Evolutionary conservation across 2,888 invertebrate species (phyloP).

Genomic region (Amaurobius ferox): DNA sequence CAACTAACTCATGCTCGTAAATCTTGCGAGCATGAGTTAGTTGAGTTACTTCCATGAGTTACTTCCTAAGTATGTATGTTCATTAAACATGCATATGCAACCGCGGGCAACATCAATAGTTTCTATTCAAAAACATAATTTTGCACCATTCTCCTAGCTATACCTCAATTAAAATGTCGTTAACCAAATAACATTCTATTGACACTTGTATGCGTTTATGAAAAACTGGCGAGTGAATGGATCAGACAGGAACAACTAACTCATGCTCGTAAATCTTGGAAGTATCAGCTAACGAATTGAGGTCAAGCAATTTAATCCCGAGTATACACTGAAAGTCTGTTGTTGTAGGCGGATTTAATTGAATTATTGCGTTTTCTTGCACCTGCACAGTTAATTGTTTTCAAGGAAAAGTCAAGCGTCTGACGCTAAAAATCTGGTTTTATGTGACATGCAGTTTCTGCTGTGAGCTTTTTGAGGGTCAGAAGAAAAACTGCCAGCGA

Average conservation of each 20-base stretch:
- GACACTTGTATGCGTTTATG: no score
- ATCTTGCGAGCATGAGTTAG: no score
- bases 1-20: no score
- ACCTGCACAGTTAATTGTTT: slow-evolving; percentile 61
- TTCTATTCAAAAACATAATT: no score
- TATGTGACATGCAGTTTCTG: neutral
- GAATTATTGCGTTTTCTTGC: slow-evolving; percentile 57
- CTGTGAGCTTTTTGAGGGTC: neutral
- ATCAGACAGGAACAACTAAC: no score
- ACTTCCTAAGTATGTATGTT: neutral
- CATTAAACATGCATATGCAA: no score
- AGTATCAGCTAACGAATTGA: neutral
- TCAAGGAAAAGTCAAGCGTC: slow-evolving; percentile 35
- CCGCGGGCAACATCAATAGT: no score
- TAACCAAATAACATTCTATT: no score
- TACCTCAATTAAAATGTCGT: no score
- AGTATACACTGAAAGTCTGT: neutral
- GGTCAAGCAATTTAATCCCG: neutral
- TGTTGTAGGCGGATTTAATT: slow-evolving; percentile 64
- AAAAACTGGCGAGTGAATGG: no score
- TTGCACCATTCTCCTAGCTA: no score
- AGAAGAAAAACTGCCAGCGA: neutral
- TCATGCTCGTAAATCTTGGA: no score
- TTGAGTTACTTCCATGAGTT: neutral
- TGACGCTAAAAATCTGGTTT: neutral